phyloP scores from a whole-genome alignment of 2,888 invertebrate species.

The Metacarcinus magister region DNA sequence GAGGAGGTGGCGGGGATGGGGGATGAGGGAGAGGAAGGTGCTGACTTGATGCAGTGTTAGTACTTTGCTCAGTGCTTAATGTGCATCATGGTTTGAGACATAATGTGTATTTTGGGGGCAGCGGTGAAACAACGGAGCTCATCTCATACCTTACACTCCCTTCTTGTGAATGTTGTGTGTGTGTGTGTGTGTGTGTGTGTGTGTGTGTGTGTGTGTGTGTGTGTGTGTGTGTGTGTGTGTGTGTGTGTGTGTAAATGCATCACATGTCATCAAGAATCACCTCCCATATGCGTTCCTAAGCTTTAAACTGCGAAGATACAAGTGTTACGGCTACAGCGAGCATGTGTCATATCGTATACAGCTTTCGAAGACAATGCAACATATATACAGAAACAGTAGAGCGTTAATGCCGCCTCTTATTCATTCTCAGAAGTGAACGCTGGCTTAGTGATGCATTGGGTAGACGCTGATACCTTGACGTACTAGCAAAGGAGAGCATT shows the following conservation, averaged over 20 bases:
- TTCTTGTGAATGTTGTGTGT: background rate
- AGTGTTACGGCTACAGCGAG: background rate
- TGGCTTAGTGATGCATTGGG: too few relatives aligned
- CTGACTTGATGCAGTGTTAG: background rate
- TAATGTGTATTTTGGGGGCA: background rate
- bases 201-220: slow-evolving; percentile 26
- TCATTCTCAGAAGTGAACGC: background rate
- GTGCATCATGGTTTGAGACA: background rate
- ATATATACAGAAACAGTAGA: background rate
- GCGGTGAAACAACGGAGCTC: background rate
- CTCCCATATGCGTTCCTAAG: background rate
- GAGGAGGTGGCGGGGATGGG: background rate
- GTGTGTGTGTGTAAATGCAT: background rate
- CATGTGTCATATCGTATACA: background rate
- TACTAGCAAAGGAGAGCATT: too few relatives aligned
- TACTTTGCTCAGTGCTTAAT: background rate
- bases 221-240: background rate
- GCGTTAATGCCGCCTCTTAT: background rate
- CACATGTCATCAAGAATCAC: background rate
- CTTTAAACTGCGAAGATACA: background rate
- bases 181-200: background rate
- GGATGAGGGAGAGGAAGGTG: background rate
- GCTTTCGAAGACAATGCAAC: background rate
- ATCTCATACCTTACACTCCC: background rate
- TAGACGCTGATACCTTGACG: too few relatives aligned